Base-by-base conservation (phyloP, 2,888 invertebrate species). In the Erebia aethiops region DNA sequence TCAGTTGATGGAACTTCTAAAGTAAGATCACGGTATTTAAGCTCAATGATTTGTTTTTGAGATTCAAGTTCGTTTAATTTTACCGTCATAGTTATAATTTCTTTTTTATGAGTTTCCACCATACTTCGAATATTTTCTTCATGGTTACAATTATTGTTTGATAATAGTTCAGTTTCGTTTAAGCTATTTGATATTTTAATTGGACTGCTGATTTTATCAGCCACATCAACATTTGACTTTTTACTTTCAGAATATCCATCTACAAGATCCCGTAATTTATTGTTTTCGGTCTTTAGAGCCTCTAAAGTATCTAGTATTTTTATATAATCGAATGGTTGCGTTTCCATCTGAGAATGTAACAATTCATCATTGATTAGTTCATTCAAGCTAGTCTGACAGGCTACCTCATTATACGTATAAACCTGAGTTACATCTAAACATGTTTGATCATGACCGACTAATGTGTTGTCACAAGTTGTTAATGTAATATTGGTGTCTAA, bases 401-500 rank as follows among this genome's bases (percentile, higher is more conserved):
- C 81, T 57, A 81, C 82, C 77, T 91, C 92, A 69, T 78, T 87
- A 67, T 80, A 85, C 35, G 79, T 68, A 75, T 81, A 82, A 43
- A 79, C 74, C 74, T 88, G 88, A 52, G 88, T 88, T 51, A 85
- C 76, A 76, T 91, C 89, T 72, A 89, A 83, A 75, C 87, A 87
- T 9, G 89, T 90, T 81, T 90, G 89, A 72, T 91, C 90, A 75
- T 83, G 82, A 8, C 82, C 84, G 49, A 83, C 77, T 46, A 91
- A 76, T 65, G 92, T 92, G 71, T 86, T 90, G 76, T 92, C 87
- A 41, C 82, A 82, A 35, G 89, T 87, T 9, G 87, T 84, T 62
- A 91, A 73, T 2, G 89, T 90, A n/a, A 90, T 71, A 78, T 92
- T 92, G 41, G 91, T 91, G 71, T 93, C 92, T 71, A 93, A 79